These are phyloP conservation scores for Salvelinus namaycush DNA, from an alignment of 2,113 vertebrate species.

Conservation along the genomic window DNA sequence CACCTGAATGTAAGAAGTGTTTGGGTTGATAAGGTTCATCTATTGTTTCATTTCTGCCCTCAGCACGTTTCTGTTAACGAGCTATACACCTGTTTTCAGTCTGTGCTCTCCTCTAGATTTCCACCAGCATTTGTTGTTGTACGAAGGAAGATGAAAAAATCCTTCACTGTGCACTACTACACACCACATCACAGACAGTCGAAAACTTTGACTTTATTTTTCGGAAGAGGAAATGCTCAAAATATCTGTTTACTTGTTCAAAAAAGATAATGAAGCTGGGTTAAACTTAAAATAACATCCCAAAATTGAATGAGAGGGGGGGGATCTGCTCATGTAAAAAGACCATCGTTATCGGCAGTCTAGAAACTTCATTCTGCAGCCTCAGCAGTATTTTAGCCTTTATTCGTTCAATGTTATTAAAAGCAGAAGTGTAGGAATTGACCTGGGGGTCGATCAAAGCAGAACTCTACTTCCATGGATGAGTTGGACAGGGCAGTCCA, in stretches of 20 bases:
- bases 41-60: slow-evolving; percentile 57
- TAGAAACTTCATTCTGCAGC: too few species aligned
- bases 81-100: slow-evolving; percentile 32
- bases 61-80: slow-evolving; percentile 47
- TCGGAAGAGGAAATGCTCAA: too few species aligned
- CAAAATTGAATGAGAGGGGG: not conserved
- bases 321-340: too few species aligned
- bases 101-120: not conserved
- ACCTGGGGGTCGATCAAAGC: not conserved
- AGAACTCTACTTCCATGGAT: not conserved
- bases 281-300: not conserved
- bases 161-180: not conserved
- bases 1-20: slow-evolving; percentile 30
- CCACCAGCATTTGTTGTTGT: not conserved
- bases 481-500: not conserved
- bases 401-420: not conserved
- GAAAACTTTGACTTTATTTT: not conserved
- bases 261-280: not conserved
- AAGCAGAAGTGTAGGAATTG: not conserved
- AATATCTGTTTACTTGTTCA: too few species aligned
- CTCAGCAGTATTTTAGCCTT: not conserved
- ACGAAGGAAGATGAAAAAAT: not conserved
- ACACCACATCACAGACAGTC: not conserved
- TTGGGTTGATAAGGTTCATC: slow-evolving; percentile 38
- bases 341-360: too few species aligned